Evolutionary conservation across 2,113 vertebrate genomes (phyloP).

Genomic region (Promerops cafer): DNA sequence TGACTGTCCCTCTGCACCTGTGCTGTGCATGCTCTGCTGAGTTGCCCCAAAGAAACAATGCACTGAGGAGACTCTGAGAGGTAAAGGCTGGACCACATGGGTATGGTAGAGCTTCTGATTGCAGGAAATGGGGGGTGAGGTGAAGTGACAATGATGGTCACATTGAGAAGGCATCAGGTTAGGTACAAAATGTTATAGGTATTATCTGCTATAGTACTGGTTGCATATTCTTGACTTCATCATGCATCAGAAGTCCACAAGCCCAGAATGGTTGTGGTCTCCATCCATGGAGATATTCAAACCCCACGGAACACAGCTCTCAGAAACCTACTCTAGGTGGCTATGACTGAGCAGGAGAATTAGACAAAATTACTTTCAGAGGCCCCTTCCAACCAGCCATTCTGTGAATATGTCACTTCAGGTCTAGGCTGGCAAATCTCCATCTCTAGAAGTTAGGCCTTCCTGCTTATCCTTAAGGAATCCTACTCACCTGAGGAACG

Average conservation of each 20-base stretch:
- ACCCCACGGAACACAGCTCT: neutral
- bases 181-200: neutral
- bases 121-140: neutral
- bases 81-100: neutral
- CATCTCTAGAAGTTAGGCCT: neutral
- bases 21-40: neutral
- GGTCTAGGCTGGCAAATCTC: neutral
- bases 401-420: neutral
- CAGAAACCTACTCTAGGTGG: neutral
- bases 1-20: neutral
- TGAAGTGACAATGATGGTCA: neutral
- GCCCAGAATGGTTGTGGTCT: neutral
- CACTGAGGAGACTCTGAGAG: neutral
- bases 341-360: neutral
- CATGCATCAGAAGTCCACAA: neutral
- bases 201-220: neutral
- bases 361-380: neutral
- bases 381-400: neutral
- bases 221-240: neutral
- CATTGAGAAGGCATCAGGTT: neutral
- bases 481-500: rapidly evolving
- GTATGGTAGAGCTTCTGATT: neutral
- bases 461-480: neutral
- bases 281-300: neutral
- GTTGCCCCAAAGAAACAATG: rapidly evolving